Percentiles rank a stretch among this genome's conserved stretches.
These are phyloP conservation scores for Scleropages formosus DNA, from an alignment of 2,797 vertebrate genomes.

Conservation along the genomic window DNA sequence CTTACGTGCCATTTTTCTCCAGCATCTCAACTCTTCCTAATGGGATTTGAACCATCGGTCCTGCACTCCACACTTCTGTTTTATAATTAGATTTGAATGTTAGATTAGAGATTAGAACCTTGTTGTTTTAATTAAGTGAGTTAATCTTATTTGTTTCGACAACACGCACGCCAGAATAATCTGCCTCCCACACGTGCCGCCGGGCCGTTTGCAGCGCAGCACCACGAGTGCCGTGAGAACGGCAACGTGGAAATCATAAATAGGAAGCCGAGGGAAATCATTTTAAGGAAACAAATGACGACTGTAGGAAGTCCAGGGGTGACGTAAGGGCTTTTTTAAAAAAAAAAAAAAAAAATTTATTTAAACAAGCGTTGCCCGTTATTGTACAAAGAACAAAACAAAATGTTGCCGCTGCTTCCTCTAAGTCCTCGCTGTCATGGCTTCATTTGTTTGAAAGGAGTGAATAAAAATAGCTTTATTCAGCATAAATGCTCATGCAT, in stretches of 20 bases:
- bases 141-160: background rate
- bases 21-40: background rate
- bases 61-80: background rate
- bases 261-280: slow-evolving; percentile 20
- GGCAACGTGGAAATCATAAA: background rate
- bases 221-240: background rate
- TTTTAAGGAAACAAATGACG: slow-evolving; percentile 32
- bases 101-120: background rate
- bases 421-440: background rate
- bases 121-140: background rate
- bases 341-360: slow-evolving; percentile 59
- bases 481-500: no score
- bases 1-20: no score
- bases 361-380: slow-evolving; percentile 38
- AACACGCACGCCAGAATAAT: background rate
- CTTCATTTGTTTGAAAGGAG: background rate
- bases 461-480: background rate
- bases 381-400: slow-evolving; percentile 44
- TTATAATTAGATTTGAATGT: background rate
- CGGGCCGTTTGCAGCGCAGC: background rate
- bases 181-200: no score
- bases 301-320: slow-evolving; percentile 29
- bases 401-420: slow-evolving; percentile 45
- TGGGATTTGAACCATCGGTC: background rate
- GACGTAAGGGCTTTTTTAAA: slow-evolving; percentile 35